phyloP scores from a whole-genome alignment of 2,113 vertebrate genomes.

The Melanotaenia duboulayi region DNA sequence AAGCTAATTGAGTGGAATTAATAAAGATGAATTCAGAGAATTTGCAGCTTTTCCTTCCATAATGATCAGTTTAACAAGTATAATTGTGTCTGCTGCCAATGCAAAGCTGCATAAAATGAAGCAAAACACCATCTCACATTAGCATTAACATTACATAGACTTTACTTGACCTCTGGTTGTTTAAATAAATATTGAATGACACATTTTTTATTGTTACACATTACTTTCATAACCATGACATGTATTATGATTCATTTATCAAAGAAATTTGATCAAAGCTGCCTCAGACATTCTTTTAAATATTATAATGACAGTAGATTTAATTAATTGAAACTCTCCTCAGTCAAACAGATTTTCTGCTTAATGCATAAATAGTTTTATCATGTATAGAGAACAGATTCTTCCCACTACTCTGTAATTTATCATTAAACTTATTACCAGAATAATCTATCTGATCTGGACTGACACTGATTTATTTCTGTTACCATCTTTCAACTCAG shows the following conservation, averaged over 20 bases:
- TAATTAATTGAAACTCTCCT: too few species aligned
- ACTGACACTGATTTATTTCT: too few species aligned
- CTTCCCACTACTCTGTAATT: too few species aligned
- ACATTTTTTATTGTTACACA: conserved; percentile 29
- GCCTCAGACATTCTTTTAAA: too few species aligned
- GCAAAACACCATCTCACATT: conserved; percentile 20
- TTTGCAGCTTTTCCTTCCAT: conserved; percentile 42
- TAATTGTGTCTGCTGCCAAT: conserved; percentile 39
- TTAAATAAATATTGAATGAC: conserved; percentile 22
- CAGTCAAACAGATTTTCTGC: too few species aligned
- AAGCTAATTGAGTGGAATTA: conserved; percentile 60
- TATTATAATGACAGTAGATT: too few species aligned
- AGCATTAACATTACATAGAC: conserved; percentile 35
- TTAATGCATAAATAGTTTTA: too few species aligned
- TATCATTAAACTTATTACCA: too few species aligned
- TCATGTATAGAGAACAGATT: too few species aligned
- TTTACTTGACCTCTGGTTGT: conserved; percentile 27
- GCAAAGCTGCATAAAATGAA: conserved; percentile 17
- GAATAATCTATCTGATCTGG: too few species aligned
- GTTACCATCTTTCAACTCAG: too few species aligned
- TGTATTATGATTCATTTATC: conserved; percentile 34
- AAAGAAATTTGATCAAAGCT: conserved; percentile 18
- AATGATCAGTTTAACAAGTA: conserved; percentile 62
- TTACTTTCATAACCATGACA: conserved; percentile 3
- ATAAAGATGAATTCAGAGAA: conserved; percentile 54